Base-by-base conservation (phyloP, 2,113 vertebrate genomes). In the Oxygymnocypris stewartii region DNA sequence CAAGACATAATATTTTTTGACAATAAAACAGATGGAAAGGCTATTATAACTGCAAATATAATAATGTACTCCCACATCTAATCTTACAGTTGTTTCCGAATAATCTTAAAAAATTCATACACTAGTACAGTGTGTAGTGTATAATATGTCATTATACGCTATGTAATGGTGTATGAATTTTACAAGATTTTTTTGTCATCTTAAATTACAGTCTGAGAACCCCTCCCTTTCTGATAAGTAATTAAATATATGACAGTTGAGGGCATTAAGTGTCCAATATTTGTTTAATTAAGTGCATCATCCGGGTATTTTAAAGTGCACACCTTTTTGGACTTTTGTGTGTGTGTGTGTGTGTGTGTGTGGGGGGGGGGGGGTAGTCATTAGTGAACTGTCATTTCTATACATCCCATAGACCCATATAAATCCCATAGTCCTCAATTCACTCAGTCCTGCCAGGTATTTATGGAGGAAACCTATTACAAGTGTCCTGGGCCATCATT, bases 401-500 rank as follows among this genome's bases (percentile, higher is more conserved):
- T n/a, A n/a, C n/a, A n/a, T n/a, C n/a, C n/a, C n/a, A n/a, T n/a
- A n/a, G n/a, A n/a, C n/a, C n/a, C n/a, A n/a, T 69, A 20, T 82
- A 61, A 80, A 74, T 74, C 65, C 44, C 54, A 74, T 20, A 42
- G 57, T 86, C 71, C 51, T 31, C 74, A 67, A 35, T 76, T 80
- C 49, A 63, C 73, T 79, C 83, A 78, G 40, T 85, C 37, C 57
- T 85, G 89, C 89, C 82, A 87, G 85, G 82, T 76, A 79, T 88
- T 80, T 82, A 84, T 80, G 40, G 79, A 74, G 80, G 9, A 87
- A 89, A 84, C 76, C 90, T 92, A 91, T 91, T 90, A 91, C 23
- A 63, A 71, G 80, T 90, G 89, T 85, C 89, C 85, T 84, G 67
- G 89, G 90, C 86, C 90, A 88, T 89, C 90, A 88, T 85, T 92